Base-by-base conservation (phyloP, 1,140 invertebrate species). In the Zaprionus africanus region DNA sequence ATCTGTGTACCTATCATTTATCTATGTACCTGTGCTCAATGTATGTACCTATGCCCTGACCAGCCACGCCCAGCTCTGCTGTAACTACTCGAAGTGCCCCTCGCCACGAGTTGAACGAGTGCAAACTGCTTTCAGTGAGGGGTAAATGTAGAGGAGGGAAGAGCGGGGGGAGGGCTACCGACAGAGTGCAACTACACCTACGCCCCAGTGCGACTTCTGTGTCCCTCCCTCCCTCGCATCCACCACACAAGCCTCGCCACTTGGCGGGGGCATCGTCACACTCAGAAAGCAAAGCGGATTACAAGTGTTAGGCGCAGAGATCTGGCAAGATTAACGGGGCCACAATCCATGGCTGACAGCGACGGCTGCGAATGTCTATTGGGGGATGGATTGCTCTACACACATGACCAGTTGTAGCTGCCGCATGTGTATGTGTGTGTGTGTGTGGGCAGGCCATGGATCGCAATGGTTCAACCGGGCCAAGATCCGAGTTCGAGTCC, bases 221-320 rank as follows among this genome's bases (percentile, higher is more conserved):
- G 9, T 13, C 7, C n/a, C 19, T 5, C 11, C 46, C 0, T 7
- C 17, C 46, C 3, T 11, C 19, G 19, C 46, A 51, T 22, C 11
- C 46, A 4, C 6, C 19, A 11, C 2, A 3, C 46, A 49, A 49
- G 11, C 19, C 46, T 22, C 19, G n/a, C 5, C 28, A n/a, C 24
- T 0, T 43, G 12, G 28, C 31, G 34, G 56, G 34, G 46, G 22
- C 49, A 49, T 34, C 72, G 59, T 63, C 68, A 54, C 67, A 71
- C 60, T 71, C 61, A 56, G 28, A 41, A 60, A 61, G 74, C 68
- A 41, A 72, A 60, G 58, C 62, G 63, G 58, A 77, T 77, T 77
- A 77, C 69, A 74, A 73, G 63, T 73, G 75, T 67, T 77, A 72
- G 71, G 68, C 74, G 31, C 56, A 60, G 43, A 51, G 68, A 72